phyloP scores from a whole-genome alignment of 2,888 invertebrate species.

The Meteorus colon region DNA sequence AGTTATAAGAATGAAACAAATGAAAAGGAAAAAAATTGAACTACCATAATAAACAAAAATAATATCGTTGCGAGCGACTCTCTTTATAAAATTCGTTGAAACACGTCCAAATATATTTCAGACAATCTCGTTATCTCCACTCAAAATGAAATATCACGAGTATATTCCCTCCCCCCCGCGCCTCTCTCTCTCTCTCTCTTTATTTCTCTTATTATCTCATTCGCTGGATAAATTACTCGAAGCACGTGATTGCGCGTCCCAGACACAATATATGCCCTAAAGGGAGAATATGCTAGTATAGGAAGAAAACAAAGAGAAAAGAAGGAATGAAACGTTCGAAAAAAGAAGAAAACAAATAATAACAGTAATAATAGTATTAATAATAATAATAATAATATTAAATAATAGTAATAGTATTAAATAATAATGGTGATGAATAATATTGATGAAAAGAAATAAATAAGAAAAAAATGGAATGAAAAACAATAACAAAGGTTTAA shows the following conservation, averaged over 20 bases:
- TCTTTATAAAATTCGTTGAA: neutral
- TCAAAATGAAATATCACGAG: neutral
- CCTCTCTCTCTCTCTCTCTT: neutral
- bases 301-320: neutral
- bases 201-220: neutral
- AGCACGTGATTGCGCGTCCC: slow-evolving; percentile 1
- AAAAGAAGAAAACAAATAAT: neutral
- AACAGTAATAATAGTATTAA: no score
- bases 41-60: neutral
- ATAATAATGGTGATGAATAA: no score
- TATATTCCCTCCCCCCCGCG: neutral
- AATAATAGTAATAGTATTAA: no score
- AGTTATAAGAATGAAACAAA: neutral
- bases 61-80: neutral
- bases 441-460: neutral
- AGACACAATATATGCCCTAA: neutral
- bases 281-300: slow-evolving; percentile 2
- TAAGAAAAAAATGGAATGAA: neutral
- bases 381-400: no score
- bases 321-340: neutral
- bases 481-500: slow-evolving; percentile 7
- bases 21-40: neutral
- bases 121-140: slow-evolving; percentile 6
- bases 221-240: neutral
- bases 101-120: neutral